Evolutionary conservation across 2,113 vertebrate genomes (phyloP).

Genomic region (Pseudolaguvia tuberculata): DNA sequence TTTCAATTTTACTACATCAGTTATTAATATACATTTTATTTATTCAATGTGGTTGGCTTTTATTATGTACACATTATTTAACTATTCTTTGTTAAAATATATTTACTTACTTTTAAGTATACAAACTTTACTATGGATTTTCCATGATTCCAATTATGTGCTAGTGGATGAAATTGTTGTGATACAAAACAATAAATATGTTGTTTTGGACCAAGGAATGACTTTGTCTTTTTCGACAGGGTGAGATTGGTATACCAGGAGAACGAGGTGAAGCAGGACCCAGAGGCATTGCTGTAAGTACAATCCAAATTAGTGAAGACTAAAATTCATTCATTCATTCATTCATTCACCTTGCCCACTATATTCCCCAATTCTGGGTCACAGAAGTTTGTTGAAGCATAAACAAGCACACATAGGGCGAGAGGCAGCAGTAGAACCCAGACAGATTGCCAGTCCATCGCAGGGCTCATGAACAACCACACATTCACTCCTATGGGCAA

Average conservation of each 20-base stretch:
- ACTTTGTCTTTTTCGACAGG: slow-evolving; percentile 62
- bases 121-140: not conserved
- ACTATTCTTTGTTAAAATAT: not conserved
- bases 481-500: too few species aligned
- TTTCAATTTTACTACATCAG: too few species aligned
- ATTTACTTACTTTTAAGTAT: not conserved
- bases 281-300: slow-evolving; percentile 86
- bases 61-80: not conserved
- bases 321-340: too few species aligned
- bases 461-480: too few species aligned
- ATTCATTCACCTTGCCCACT: too few species aligned
- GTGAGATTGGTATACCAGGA: slow-evolving; percentile 82
- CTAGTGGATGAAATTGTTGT: not conserved
- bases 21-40: not conserved
- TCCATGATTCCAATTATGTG: not conserved
- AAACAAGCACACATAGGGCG: too few species aligned
- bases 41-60: not conserved
- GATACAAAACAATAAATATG: not conserved
- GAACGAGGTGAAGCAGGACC: slow-evolving; percentile 84
- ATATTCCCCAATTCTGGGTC: too few species aligned
- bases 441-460: too few species aligned
- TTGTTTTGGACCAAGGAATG: not conserved
- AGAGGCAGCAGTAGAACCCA: too few species aligned
- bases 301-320: not conserved
- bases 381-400: too few species aligned